Base-by-base conservation (phyloP, 2,113 vertebrate species). In the Holacanthus passer region DNA sequence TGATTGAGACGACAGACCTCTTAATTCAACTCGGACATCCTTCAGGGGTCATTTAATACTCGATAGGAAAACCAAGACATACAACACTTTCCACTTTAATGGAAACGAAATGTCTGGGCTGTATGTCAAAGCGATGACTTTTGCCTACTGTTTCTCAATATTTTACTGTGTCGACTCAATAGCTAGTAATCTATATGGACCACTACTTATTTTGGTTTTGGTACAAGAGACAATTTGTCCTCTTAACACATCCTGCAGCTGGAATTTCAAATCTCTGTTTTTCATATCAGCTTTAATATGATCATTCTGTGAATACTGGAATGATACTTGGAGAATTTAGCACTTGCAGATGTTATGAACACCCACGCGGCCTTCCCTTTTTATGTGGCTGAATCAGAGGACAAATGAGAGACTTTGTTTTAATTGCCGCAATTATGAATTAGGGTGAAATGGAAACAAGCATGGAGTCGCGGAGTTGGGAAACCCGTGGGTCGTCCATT, bases 1-100 rank as follows among this genome's bases (percentile, higher is more conserved):
- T 86, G 85, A 89, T 89, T 53, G 74, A 92, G 91, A 93, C 64
- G 77, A 83, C 90, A 90, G 89, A 91, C 83, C 89, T 89, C 87
- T 87, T 89, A 92, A 91, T 93, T 92, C 86, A 91, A 50, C 84
- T 79, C 59, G 79, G 84, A 89, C 86, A 83, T 93, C 90, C 91
- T 92, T 87, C 71, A 81, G 74, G 90, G 84, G 88, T 88, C 87
- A 91, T 89, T 89, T 82, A 87, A 93, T 92, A 90, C 89, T 43
- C 62, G 41, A 81, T 81, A 77, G 82, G 85, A 62, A 87, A 84
- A 88, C 82, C 82, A 84, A 90, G 87, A 90, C 82, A 71, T 31
- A 73, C 86, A 86, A 80, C 63, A 32, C 84, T 86, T 90, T 89
- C 86, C 83, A 82, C 73, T 77, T 82, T 39, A 82, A 82, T 75